These are phyloP conservation scores for Lottia scabra DNA, from an alignment of 2,888 invertebrate species.

Conservation along the genomic window DNA sequence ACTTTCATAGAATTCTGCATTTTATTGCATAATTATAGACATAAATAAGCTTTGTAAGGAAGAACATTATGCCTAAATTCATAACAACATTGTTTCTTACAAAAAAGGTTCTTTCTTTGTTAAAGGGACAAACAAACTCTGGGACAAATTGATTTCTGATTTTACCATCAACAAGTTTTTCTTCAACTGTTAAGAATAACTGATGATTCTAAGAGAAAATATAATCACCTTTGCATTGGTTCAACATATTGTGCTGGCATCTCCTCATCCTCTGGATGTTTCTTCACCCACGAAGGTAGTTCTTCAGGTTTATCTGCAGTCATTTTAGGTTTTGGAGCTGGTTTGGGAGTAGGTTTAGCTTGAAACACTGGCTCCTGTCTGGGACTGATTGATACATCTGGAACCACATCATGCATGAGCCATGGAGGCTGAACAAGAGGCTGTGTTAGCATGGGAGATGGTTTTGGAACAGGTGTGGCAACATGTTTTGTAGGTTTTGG, in stretches of 20 bases:
- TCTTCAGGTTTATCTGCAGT: background rate
- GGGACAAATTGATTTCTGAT: too few species aligned
- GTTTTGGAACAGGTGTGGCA: constrained; percentile 10
- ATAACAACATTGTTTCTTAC: too few species aligned
- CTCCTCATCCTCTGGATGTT: background rate
- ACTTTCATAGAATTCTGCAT: too few species aligned
- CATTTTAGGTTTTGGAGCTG: background rate
- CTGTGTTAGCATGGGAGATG: constrained; percentile 7
- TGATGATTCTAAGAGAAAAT: background rate
- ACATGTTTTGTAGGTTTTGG: constrained; percentile 11
- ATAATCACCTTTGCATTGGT: background rate
- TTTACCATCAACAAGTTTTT: too few species aligned
- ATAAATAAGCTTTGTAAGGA: too few species aligned
- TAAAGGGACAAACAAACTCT: too few species aligned
- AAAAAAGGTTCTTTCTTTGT: too few species aligned
- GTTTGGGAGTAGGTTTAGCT: background rate
- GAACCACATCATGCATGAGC: background rate
- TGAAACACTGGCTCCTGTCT: background rate
- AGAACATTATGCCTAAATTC: too few species aligned
- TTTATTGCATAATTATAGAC: too few species aligned
- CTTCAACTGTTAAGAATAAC: too few species aligned
- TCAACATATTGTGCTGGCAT: background rate
- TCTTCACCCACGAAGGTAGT: background rate
- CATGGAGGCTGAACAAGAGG: background rate
- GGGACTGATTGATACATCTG: background rate